Evolutionary conservation across 2,113 vertebrate genomes (phyloP).

Genomic region (Carlito syrichta): DNA sequence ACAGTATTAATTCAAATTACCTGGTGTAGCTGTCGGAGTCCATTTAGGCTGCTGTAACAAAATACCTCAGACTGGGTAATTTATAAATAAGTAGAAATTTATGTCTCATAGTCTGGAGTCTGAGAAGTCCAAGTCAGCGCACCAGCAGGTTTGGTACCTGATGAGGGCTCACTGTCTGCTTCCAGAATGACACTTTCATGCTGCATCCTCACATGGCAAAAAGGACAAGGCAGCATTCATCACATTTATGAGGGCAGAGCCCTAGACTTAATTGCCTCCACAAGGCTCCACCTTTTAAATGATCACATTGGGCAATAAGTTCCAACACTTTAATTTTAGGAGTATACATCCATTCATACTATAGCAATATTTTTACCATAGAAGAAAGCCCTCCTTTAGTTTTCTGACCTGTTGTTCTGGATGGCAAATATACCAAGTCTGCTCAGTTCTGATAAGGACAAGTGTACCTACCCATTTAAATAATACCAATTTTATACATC

Average conservation of each 20-base stretch:
- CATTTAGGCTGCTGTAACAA: background rate
- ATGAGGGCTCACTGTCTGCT: background rate
- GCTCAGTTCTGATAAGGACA: background rate
- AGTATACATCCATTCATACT: background rate
- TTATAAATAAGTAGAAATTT: background rate
- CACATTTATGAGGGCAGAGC: background rate
- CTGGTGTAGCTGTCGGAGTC: background rate
- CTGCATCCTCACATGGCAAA: background rate
- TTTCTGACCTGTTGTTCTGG: background rate
- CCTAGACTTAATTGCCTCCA: background rate
- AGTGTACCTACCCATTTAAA: background rate
- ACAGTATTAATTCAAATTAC: background rate
- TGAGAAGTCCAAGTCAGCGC: background rate
- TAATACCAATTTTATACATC: background rate
- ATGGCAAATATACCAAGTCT: background rate
- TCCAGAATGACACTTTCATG: background rate
- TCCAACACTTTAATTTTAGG: background rate
- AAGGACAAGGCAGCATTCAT: background rate
- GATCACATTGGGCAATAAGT: too few species aligned
- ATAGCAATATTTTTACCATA: background rate
- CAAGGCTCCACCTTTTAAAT: background rate
- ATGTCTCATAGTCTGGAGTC: background rate
- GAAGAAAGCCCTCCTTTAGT: background rate
- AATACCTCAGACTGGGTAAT: background rate
- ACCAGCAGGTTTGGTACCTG: background rate